Evolutionary conservation across 2,888 invertebrate species (phyloP).

Genomic region (Euproctis similis): DNA sequence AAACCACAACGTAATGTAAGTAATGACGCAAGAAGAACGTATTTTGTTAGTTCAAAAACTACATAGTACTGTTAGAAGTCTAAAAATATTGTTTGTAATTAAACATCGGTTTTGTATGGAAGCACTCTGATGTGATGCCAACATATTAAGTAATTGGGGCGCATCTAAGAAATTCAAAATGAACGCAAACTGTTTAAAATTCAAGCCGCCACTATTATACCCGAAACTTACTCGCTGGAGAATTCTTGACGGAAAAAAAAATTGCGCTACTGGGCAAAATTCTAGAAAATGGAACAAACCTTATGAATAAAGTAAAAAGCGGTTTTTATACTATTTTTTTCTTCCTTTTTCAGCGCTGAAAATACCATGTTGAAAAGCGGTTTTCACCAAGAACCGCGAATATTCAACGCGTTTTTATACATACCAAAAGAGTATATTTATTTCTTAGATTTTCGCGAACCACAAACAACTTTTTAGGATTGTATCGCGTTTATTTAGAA

Average conservation of each 20-base stretch:
- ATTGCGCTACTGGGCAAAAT: slow-evolving; percentile 17
- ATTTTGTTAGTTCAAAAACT: too few relatives aligned
- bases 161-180: slow-evolving; percentile 13
- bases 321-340: slow-evolving; percentile 24
- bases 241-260: slow-evolving; percentile 18
- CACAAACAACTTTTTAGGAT: too few relatives aligned
- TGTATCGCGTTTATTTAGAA: too few relatives aligned
- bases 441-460: too few relatives aligned
- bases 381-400: slow-evolving; percentile 32
- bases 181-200: slow-evolving; percentile 23
- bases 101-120: not conserved
- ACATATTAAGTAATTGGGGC: slow-evolving; percentile 14
- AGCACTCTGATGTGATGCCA: slow-evolving; percentile 1
- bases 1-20: too few relatives aligned
- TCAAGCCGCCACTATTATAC: slow-evolving; percentile 19
- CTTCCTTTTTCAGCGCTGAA: slow-evolving; percentile 18
- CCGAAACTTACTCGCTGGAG: slow-evolving; percentile 15
- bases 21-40: too few relatives aligned
- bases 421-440: too few relatives aligned
- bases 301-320: slow-evolving; percentile 21
- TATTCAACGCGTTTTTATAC: slow-evolving; percentile 34
- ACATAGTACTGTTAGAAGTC: too few relatives aligned
- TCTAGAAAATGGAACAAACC: slow-evolving; percentile 28
- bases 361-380: slow-evolving; percentile 34
- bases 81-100: not conserved